These are phyloP conservation scores for Drosophila fuyamai DNA, from an alignment of 1,140 invertebrate species.

Conservation along the genomic window DNA sequence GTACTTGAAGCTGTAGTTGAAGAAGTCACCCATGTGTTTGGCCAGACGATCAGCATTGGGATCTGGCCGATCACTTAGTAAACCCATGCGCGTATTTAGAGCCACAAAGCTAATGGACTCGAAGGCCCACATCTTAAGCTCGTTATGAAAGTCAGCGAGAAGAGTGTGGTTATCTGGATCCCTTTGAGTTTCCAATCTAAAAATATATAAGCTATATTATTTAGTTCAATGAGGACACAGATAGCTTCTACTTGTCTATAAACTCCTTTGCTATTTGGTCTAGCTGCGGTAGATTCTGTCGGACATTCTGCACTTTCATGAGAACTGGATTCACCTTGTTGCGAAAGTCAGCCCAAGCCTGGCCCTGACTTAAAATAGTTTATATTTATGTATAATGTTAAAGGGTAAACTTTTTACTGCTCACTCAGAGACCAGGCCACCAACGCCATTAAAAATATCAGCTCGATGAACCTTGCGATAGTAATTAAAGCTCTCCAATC, in stretches of 20 bases:
- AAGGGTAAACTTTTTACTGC: not conserved
- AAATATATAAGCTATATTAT: not conserved
- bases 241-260: slow-evolving; percentile 47
- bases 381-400: not conserved
- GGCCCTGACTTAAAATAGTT: slow-evolving; percentile 51
- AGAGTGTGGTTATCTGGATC: slow-evolving; percentile 86
- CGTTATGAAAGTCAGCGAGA: slow-evolving; percentile 86
- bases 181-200: slow-evolving; percentile 86
- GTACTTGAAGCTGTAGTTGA: slow-evolving; percentile 85
- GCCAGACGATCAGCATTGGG: slow-evolving; percentile 85
- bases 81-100: slow-evolving; percentile 84
- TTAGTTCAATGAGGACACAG: no score
- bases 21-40: slow-evolving; percentile 86
- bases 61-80: slow-evolving; percentile 85
- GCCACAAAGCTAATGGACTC: slow-evolving; percentile 90
- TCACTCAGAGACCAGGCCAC: slow-evolving; percentile 69
- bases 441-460: slow-evolving; percentile 69
- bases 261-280: slow-evolving; percentile 72
- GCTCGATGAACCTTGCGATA: slow-evolving; percentile 68
- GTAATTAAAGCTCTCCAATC: slow-evolving; percentile 68
- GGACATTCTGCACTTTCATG: slow-evolving; percentile 72
- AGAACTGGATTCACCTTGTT: slow-evolving; percentile 76
- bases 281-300: slow-evolving; percentile 60
- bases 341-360: slow-evolving; percentile 65
- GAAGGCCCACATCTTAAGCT: slow-evolving; percentile 89